These are phyloP conservation scores for Pungitius pungitius DNA, from an alignment of 2,113 vertebrate species.

Conservation along the genomic window DNA sequence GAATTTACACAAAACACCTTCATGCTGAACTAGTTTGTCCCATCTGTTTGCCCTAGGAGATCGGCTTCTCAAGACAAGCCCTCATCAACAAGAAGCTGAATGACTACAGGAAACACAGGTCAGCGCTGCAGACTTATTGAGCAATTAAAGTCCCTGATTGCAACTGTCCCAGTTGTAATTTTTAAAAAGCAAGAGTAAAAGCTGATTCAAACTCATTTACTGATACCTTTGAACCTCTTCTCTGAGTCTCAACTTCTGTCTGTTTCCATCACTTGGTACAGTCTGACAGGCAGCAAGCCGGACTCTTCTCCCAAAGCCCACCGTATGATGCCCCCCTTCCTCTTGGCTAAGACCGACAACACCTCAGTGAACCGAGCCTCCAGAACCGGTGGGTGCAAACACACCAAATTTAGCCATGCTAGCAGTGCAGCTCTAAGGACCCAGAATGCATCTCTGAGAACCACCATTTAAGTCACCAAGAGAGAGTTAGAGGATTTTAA, in stretches of 20 bases:
- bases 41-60: conserved; percentile 81
- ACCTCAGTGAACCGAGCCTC: conserved; percentile 74
- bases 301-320: conserved; percentile 90
- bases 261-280: conserved; percentile 63
- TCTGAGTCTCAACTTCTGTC: background rate
- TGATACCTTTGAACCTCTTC: background rate
- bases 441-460: background rate
- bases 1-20: background rate
- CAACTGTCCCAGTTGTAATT: no score
- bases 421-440: background rate
- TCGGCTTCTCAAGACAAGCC: conserved; percentile 92
- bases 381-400: conserved; percentile 79
- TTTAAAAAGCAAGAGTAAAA: background rate
- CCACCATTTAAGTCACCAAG: background rate
- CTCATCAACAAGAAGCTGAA: conserved; percentile 98
- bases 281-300: conserved; percentile 86
- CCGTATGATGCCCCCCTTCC: conserved; percentile 89
- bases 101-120: conserved; percentile 91
- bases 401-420: background rate
- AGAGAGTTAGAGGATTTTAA: background rate
- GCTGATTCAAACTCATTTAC: background rate
- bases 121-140: conserved; percentile 8
- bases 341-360: conserved; percentile 83
- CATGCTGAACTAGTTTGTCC: background rate
- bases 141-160: no score